These are phyloP conservation scores for Galendromus occidentalis DNA, from an alignment of 1,140 invertebrate species.

Conservation along the genomic window DNA sequence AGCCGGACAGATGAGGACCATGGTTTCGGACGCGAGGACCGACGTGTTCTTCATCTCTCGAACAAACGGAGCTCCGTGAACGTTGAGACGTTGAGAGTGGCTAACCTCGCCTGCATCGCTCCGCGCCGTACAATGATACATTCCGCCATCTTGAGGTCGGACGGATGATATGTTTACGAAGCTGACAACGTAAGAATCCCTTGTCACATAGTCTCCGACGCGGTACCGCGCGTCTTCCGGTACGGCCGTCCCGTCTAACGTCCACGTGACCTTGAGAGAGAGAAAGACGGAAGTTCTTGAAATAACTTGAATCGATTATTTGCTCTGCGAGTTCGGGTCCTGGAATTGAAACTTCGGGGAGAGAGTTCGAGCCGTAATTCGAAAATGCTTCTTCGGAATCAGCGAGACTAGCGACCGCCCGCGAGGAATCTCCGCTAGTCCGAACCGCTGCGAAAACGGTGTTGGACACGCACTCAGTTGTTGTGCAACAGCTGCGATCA, in stretches of 20 bases:
- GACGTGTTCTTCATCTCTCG: slow-evolving; percentile 29
- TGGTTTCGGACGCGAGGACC: slow-evolving; percentile 29
- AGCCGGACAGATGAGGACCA: slow-evolving; percentile 25
- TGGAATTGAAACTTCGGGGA: no score
- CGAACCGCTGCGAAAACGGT: no score
- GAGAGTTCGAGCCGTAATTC: no score
- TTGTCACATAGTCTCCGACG: slow-evolving; percentile 23
- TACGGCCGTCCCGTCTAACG: slow-evolving; percentile 28
- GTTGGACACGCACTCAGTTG: no score
- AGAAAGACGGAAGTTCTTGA: neutral
- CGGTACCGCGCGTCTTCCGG: slow-evolving; percentile 24
- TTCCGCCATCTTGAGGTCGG: slow-evolving; percentile 27
- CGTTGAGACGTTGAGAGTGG: slow-evolving; percentile 21
- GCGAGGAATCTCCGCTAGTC: no score
- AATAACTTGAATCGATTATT: no score
- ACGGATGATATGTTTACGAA: slow-evolving; percentile 30
- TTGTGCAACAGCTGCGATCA: no score
- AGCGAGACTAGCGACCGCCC: no score
- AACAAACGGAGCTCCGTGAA: slow-evolving; percentile 28
- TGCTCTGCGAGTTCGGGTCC: no score
- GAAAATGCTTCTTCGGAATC: no score
- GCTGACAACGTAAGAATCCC: slow-evolving; percentile 25
- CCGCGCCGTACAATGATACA: slow-evolving; percentile 27
- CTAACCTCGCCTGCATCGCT: slow-evolving; percentile 27
- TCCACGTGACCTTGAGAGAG: slow-evolving; percentile 26